Evolutionary conservation across 2,797 vertebrate species (phyloP), one percentile per base, ranked within the genome.

Genomic region (Bradypodion ventrale): DNA sequence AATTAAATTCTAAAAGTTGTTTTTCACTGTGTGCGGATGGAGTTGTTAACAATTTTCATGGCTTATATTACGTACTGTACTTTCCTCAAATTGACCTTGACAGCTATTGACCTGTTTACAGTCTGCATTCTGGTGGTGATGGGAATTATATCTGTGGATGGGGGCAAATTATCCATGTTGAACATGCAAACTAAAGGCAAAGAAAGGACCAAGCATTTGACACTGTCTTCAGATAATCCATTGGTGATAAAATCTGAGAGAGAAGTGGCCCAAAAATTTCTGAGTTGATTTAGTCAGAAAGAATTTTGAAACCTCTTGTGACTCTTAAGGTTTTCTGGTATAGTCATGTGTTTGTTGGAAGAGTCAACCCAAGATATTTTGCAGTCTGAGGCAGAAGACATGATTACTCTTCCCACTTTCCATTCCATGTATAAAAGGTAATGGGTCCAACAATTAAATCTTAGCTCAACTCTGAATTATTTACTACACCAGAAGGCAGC

Each of bases 11-110:
- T 21, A n/a, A 40, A 32, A 9, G 2, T 42, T 44, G 7, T 78
- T 66, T 42, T 89, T 86, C 77, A 40, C 49, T 83, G 15, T 87
- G 83, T 0, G 0, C 70, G 73, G 86, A 66, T 82, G 84, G 84
- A 87, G 89, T 83, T 91, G 85, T 80, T 80, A 76, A 66, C 89
- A 85, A 25, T 85, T 93, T 15, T 92, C 86, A 37, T 60, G 52
- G 49, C 32, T 72, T 59, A 60, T 68, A 40, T 80, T 62, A 19
- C 35, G 66, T 65, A 44, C 7, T 21, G 40, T 42, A 89, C 88
- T 80, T 84, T 89, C 88, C 81, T 77, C 87, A 92, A 92, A 87
- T 89, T 92, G 93, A 91, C 92, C 87, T 91, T 91, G 90, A 84
- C 19, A 70, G 87, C 85, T 89, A 88, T 88, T 83, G 91, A 92